These are phyloP conservation scores for Pluvianellus socialis DNA, from an alignment of 2,113 vertebrate species.

Conservation along the genomic window DNA sequence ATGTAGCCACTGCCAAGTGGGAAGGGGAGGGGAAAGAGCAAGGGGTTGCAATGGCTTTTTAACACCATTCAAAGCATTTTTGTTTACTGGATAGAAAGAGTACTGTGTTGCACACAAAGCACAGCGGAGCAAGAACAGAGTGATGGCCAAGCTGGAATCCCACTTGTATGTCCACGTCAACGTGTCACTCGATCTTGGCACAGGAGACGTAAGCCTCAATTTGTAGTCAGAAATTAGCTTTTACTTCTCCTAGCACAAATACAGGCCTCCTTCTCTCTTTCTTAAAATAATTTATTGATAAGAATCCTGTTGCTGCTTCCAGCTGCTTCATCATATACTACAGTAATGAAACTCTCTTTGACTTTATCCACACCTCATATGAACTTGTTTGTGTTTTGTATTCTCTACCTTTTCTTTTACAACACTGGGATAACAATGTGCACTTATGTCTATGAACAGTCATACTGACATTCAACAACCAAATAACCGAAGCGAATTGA, in stretches of 20 bases:
- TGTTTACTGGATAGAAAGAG: neutral
- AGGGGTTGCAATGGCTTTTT: neutral
- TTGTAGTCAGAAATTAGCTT: neutral
- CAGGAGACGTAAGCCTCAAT: neutral
- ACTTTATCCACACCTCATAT: neutral
- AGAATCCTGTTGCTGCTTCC: neutral
- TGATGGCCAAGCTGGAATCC: neutral
- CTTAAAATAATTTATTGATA: neutral
- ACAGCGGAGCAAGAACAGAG: neutral
- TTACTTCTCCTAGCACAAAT: neutral
- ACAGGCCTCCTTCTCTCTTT: neutral
- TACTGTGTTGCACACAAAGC: neutral
- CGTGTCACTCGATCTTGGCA: rapidly evolving
- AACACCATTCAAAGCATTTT: neutral
- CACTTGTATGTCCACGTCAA: neutral
- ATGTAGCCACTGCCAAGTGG: neutral
- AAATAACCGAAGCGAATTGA: neutral
- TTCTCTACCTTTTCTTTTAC: neutral
- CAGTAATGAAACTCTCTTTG: neutral
- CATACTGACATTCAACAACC: neutral
- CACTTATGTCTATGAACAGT: neutral
- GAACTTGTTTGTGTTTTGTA: neutral
- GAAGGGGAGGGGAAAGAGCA: neutral
- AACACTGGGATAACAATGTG: neutral
- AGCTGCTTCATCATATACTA: neutral